A percentile compares a stretch with the other conserved stretches of the same genome.
Evolutionary conservation across 2,888 invertebrate genomes (phyloP).

Genomic region (Spisula solida): DNA sequence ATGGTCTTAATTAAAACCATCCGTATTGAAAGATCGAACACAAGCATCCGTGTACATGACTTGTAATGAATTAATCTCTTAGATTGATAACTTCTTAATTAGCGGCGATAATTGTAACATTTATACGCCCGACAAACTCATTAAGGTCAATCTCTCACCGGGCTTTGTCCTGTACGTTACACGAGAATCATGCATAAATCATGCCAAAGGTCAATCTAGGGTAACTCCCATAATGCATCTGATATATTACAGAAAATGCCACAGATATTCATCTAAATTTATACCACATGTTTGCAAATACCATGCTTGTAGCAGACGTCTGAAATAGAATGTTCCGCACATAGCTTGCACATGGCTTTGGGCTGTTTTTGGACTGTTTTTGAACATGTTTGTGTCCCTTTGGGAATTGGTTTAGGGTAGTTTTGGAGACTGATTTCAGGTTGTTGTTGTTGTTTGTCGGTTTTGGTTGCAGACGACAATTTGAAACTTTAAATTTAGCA

Average conservation of each 20-base stretch:
- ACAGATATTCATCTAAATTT: neutral
- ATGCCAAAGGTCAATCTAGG: neutral
- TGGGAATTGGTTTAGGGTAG: no score
- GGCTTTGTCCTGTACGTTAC: neutral
- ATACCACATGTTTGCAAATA: neutral
- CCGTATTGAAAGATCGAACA: no score
- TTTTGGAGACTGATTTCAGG: no score
- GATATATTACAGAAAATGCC: neutral
- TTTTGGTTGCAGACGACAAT: no score
- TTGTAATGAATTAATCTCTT: neutral
- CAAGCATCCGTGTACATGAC: neutral
- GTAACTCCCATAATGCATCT: neutral
- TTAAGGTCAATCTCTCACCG: neutral
- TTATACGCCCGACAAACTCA: neutral
- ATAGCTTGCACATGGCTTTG: neutral
- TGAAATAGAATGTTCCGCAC: neutral
- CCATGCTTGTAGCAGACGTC: neutral
- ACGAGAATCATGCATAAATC: neutral
- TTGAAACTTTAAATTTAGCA: no score
- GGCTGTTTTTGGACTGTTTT: neutral
- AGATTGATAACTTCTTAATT: neutral
- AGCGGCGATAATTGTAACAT: neutral
- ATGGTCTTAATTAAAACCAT: no score
- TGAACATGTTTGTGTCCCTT: no score
- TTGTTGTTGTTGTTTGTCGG: no score